Evolutionary conservation across 1,140 invertebrate species (phyloP), one percentile per base, ranked within the genome.

Genomic region (Pectinophora gossypiella): DNA sequence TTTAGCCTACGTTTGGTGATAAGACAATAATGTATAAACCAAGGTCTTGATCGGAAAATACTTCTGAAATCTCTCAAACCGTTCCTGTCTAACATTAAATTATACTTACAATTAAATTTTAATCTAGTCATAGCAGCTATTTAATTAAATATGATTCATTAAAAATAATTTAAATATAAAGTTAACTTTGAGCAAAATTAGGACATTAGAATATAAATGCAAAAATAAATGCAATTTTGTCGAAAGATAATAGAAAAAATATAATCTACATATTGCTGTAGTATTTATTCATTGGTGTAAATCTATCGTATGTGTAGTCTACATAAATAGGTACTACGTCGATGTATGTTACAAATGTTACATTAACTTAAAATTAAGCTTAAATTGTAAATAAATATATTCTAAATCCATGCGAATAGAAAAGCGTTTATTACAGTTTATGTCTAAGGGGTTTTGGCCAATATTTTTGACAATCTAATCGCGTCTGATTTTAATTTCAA

Each of bases 241-340:
- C 7, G 6, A 9, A n/a, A 32, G n/a, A n/a, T 32, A 12, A 5
- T 23, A 23, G 10, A n/a, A 6, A 2, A 40, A 40, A 18, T 5
- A 55, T 36, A 51, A 43, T 64, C 20, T 69, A 65, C 56, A 59
- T 64, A 61, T 23, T 62, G 59, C 16, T 60, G 54, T 64, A 73
- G 61, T 65, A 69, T n/a, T n/a, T n/a, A n/a, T 72, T 80, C 76
- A 83, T 79, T 81, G 74, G 66, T 80, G 75, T 78, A 59, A 67
- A 55, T 64, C 48, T 61, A 64, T 50, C 48, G 50, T 76, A 72
- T 16, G 36, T 15, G 36, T 40, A 40, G 36, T 15, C 7, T 40
- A 40, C 36, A 15, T 40, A 40, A 15, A 40, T 40, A 40, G 36
- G 36, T 40, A 40, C 36, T 40, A 40, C 16, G 36, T 40, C 23